A percentile compares a stretch with the other conserved stretches of the same genome.
Evolutionary conservation across 2,888 invertebrate species (phyloP).

Genomic region (Thecocarcelia acutangulata): DNA sequence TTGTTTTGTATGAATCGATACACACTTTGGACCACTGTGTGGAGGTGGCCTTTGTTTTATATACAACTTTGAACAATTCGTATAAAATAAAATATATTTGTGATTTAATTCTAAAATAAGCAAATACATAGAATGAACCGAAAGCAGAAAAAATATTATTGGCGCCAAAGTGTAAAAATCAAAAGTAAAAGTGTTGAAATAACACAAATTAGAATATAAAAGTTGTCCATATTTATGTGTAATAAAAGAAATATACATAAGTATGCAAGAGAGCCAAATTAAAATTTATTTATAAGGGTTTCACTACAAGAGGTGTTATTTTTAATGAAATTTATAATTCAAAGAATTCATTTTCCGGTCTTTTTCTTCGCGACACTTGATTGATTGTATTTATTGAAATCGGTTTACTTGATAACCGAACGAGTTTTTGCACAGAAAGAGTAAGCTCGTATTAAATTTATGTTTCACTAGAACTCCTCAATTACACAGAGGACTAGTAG

Average conservation of each 20-base stretch:
- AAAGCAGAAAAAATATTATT: slow-evolving; percentile 20
- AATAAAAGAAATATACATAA: slow-evolving; percentile 13
- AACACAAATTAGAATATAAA: neutral
- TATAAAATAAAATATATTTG: slow-evolving; percentile 25
- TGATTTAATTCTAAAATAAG: slow-evolving; percentile 13
- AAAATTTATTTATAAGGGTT: slow-evolving; percentile 17
- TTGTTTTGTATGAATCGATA: too few species aligned
- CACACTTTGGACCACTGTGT: too few species aligned
- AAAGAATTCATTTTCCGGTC: too few species aligned
- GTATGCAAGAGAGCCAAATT: neutral
- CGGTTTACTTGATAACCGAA: too few species aligned
- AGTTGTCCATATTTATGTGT: neutral
- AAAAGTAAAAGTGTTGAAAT: slow-evolving; percentile 60
- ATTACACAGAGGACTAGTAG: too few species aligned
- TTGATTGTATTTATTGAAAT: too few species aligned
- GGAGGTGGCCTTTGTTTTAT: slow-evolving; percentile 4
- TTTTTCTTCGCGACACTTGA: too few species aligned
- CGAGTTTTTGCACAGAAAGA: too few species aligned
- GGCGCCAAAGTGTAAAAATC: slow-evolving; percentile 52
- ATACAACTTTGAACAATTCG: slow-evolving; percentile 22
- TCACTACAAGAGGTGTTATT: neutral
- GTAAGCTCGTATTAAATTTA: too few species aligned
- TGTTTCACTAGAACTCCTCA: too few species aligned
- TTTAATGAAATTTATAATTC: neutral
- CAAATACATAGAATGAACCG: slow-evolving; percentile 5